Percentiles rank a stretch among this genome's conserved stretches.
phyloP scores from a whole-genome alignment of 1,140 invertebrate genomes.

The Plodia interpunctella region DNA sequence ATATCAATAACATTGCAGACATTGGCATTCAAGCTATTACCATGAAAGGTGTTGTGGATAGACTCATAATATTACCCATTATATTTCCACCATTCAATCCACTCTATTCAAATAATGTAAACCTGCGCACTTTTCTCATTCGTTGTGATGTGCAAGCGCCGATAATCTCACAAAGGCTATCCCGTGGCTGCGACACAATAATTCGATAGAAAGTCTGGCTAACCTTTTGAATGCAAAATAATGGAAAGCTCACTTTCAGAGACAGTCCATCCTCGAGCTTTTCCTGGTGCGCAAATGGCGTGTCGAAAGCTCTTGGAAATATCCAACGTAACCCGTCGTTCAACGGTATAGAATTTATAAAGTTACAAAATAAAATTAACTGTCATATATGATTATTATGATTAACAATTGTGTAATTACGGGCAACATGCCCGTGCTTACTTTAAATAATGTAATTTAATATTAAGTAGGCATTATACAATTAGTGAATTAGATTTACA shows the following conservation, averaged over 20 bases:
- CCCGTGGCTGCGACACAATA: conserved; percentile 45
- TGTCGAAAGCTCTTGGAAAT: neutral
- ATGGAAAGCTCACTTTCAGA: conserved; percentile 29
- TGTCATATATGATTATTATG: too few species aligned
- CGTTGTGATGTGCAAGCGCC: neutral
- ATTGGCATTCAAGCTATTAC: neutral
- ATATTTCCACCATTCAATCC: neutral
- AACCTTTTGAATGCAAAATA: conserved; percentile 44
- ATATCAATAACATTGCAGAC: too few species aligned
- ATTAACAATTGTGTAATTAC: too few species aligned
- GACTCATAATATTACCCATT: neutral
- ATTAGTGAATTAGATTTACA: too few species aligned
- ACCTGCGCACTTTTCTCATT: neutral
- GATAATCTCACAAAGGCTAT: conserved; percentile 25
- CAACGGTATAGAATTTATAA: neutral
- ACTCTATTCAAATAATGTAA: neutral
- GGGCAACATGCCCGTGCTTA: too few species aligned
- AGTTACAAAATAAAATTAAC: neutral
- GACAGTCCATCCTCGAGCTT: conserved; percentile 3
- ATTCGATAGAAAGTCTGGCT: conserved; percentile 56
- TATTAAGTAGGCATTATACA: too few species aligned
- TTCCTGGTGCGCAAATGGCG: conserved; percentile 1
- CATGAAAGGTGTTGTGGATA: neutral
- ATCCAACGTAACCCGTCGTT: neutral
- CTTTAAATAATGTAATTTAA: too few species aligned